Evolutionary conservation across 1,140 invertebrate genomes (phyloP).

Genomic region (Drosophila hydei): DNA sequence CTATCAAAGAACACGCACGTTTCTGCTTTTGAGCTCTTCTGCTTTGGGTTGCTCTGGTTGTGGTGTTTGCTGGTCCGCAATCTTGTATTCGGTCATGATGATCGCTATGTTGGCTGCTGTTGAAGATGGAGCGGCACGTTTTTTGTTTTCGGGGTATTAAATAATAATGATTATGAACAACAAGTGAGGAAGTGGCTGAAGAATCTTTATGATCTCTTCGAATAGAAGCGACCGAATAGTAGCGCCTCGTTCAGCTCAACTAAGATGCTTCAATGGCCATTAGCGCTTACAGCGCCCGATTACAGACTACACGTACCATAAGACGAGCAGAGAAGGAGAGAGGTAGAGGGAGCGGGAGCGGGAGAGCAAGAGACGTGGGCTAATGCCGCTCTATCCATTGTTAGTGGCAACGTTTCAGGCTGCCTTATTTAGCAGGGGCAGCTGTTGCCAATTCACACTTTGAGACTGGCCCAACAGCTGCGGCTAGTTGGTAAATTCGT

Average conservation of each 20-base stretch:
- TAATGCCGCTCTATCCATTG: constrained; percentile 64
- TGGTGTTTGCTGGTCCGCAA: constrained; percentile 39
- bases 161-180: constrained; percentile 79
- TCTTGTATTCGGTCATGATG: constrained; percentile 74
- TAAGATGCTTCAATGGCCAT: constrained; percentile 66
- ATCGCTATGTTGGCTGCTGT: constrained; percentile 52
- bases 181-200: constrained; percentile 76
- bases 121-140: constrained; percentile 35
- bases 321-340: too few species aligned
- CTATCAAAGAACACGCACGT: constrained; percentile 51
- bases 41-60: constrained; percentile 13
- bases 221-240: constrained; percentile 15
- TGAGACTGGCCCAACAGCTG: constrained; percentile 32
- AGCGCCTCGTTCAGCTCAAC: constrained; percentile 49
- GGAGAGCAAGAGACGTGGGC: constrained; percentile 54
- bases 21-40: constrained; percentile 17
- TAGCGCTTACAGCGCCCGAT: constrained; percentile 80
- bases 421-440: constrained; percentile 70
- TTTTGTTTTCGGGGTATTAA: constrained; percentile 69
- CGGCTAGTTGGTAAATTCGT: constrained; percentile 29
- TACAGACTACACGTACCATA: constrained; percentile 63
- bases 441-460: constrained; percentile 76
- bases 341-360: too few species aligned
- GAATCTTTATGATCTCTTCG: constrained; percentile 66
- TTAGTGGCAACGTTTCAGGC: constrained; percentile 41